Evolutionary conservation across 2,113 vertebrate species (phyloP).

Genomic region (Amphilophus citrinellus): DNA sequence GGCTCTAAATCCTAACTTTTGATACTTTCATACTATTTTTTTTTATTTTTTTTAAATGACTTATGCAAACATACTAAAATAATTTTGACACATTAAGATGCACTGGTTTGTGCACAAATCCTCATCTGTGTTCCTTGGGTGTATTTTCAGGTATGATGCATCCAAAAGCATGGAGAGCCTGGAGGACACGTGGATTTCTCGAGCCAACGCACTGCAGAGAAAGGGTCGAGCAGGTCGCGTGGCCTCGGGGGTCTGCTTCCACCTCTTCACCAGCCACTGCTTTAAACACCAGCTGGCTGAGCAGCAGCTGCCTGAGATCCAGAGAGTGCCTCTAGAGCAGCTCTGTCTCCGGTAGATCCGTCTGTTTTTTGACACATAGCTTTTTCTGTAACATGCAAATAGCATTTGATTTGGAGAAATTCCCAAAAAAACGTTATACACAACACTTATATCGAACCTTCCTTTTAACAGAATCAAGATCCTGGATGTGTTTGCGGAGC

Average conservation of each 20-base stretch:
- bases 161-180: conserved; percentile 98
- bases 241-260: conserved; percentile 94
- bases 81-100: neutral
- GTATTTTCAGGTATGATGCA: conserved; percentile 87
- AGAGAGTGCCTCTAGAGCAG: conserved; percentile 94
- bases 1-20: neutral
- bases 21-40: neutral
- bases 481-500: conserved; percentile 90
- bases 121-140: neutral
- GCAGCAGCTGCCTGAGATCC: conserved; percentile 96
- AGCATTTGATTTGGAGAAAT: neutral
- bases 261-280: conserved; percentile 96
- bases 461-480: conserved; percentile 90
- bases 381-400: conserved; percentile 3
- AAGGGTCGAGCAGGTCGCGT: conserved; percentile 94
- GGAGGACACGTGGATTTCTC: conserved; percentile 94
- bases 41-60: neutral
- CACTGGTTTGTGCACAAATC: neutral
- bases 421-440: neutral
- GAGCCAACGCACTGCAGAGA: conserved; percentile 93
- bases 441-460: neutral
- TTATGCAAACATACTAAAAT: neutral
- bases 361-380: conserved; percentile 12
- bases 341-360: conserved; percentile 90
- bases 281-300: conserved; percentile 89